Base-by-base conservation (phyloP, 2,797 vertebrate genomes). In the Pangasius sanitwongsei region DNA sequence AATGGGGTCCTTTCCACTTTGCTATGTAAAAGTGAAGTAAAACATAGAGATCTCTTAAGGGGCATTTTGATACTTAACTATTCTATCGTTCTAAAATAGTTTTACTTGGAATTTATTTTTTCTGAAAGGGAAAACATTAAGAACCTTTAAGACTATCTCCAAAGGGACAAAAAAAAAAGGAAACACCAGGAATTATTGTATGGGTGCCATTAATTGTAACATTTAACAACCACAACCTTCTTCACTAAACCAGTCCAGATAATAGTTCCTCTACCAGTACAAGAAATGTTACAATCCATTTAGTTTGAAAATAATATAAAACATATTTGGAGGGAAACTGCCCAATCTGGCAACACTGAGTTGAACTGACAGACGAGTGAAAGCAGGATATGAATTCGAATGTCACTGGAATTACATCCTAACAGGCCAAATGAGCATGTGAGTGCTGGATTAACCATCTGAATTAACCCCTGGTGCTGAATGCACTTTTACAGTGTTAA, bases 261-360 rank as follows among this genome's bases (percentile, higher is more conserved):
- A 31, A 67, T 67, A 31, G 15, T 23, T 53, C 3, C 18, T 15
- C 5, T 15, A 70, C 18, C 18, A 85, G 11, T 2, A 15, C 48
- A 70, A 13, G 48, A 55, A 55, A 11, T 34, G 5, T 69, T 85
- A 55, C 4, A 50, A 16, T n/a, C 20, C 11, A 4, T 65, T 18
- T 9, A n/a, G 25, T 9, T 50, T 23, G 6, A 23, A 53, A 34
- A 20, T 6, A 20, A 50, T 31, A 2, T 18, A 11, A 65, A 18
- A n/a, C 31, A 12, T 3, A 31, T 7, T 34, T 31, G 44, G 61
- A 53, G 63, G 83, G 8, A 7, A 34, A 3, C 2, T 69, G 16
- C n/a, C 28, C 63, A 85, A 85, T 69, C 83, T 85, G 83, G 44
- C 83, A 85, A 85, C 83, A 20, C 48, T 20, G 61, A 23, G 44